Conservation (phyloP, 92 coral and sea anemone species). For the Epizoanthus illoricatus region DNA sequence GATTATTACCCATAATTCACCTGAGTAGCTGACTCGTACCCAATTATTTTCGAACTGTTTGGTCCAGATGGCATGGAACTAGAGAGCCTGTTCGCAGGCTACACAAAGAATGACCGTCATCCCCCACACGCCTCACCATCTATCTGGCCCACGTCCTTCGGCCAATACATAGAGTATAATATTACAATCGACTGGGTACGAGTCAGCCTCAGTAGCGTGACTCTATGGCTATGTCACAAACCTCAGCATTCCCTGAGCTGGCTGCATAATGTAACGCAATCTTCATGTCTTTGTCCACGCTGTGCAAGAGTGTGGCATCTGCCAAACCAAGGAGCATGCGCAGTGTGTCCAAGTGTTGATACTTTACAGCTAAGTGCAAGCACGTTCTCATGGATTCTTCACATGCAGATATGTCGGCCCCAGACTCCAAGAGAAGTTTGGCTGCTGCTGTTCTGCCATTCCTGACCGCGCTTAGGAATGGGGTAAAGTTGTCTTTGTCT, state of each 20-base stretch:
- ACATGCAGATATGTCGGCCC: conserved; percentile 61
- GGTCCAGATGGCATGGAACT: too few relatives aligned
- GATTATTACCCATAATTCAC: too few relatives aligned
- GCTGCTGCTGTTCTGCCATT: conserved; percentile 57
- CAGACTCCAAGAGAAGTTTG: conserved; percentile 51
- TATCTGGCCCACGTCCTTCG: too few relatives aligned
- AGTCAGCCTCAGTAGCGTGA: too few relatives aligned
- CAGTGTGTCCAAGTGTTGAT: conserved; percentile 54
- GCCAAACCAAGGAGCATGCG: conserved; percentile 54
- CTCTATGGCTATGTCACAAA: neutral
- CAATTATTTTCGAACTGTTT: too few relatives aligned
- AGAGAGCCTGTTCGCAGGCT: too few relatives aligned
- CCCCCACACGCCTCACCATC: too few relatives aligned
- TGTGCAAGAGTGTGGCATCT: conserved; percentile 41
- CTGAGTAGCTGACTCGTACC: too few relatives aligned
- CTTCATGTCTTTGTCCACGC: conserved; percentile 64
- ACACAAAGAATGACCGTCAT: too few relatives aligned
- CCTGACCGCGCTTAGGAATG: conserved; percentile 59
- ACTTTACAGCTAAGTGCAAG: conserved; percentile 65
- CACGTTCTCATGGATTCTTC: conserved; percentile 64
- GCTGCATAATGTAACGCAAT: conserved; percentile 67
- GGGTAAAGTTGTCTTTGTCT: conserved; percentile 53
- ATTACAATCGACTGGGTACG: too few relatives aligned
- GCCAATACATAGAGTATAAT: too few relatives aligned
- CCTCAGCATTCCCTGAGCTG: conserved; percentile 52